Conservation (phyloP, 2,888 invertebrate species). For the Protophormia terraenovae region DNA sequence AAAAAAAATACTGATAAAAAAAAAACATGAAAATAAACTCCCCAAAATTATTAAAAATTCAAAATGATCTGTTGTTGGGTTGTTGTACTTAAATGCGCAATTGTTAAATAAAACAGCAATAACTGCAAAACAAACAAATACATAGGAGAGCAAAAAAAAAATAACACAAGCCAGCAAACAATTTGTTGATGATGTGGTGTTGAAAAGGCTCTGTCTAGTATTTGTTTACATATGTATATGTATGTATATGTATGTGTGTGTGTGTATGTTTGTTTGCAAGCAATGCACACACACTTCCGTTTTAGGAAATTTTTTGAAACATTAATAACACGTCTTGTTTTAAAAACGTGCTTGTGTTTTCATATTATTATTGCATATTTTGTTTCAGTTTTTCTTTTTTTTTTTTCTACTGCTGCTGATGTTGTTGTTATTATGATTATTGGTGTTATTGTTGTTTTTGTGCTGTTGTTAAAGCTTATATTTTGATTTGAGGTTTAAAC, state of each 20-base stretch:
- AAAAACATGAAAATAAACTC: not conserved
- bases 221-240: not conserved
- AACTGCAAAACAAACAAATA: not conserved
- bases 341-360: conserved; percentile 66
- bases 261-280: not conserved
- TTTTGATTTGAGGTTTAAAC: conserved; percentile 54
- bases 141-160: no score
- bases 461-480: conserved; percentile 45
- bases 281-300: conserved; percentile 40
- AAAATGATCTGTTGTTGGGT: conserved; percentile 44
- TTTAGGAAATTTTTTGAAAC: conserved; percentile 50
- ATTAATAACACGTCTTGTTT: conserved; percentile 65
- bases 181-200: conserved; percentile 43
- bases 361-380: conserved; percentile 55
- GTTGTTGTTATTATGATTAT: not conserved
- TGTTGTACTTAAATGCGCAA: conserved; percentile 28
- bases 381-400: conserved; percentile 9
- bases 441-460: conserved; percentile 3
- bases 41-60: conserved; percentile 56
- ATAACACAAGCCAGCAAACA: conserved; percentile 1
- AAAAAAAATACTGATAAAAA: not conserved
- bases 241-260: not conserved
- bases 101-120: conserved; percentile 26
- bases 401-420: not conserved
- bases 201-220: conserved; percentile 29